Percentiles rank a stretch among this genome's conserved stretches.
Conservation (phyloP, 2,113 vertebrate species). For the Delphinapterus leucas region DNA sequence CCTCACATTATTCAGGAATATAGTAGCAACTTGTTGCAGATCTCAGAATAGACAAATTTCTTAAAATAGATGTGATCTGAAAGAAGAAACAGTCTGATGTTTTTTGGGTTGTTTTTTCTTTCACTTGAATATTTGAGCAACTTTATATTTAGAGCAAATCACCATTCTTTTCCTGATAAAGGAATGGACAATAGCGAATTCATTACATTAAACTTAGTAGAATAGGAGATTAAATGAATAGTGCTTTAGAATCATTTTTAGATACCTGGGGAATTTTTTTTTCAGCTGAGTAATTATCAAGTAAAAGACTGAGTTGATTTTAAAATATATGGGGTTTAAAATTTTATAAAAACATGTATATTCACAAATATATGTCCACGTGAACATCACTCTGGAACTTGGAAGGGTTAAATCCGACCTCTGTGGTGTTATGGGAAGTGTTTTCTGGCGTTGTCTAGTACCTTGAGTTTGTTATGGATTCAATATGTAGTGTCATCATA, state of each 20-base stretch:
- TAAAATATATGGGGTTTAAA: not conserved
- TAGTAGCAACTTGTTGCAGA: conserved; percentile 77
- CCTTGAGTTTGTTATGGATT: conserved; percentile 69
- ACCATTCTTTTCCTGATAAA: conserved; percentile 73
- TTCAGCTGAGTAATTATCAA: not conserved
- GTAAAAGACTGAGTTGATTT: conserved; percentile 1
- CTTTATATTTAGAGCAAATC: conserved; percentile 73
- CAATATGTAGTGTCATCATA: conserved; percentile 60
- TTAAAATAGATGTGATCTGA: not conserved
- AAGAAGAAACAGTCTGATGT: not conserved
- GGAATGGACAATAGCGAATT: conserved; percentile 67
- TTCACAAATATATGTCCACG: not conserved
- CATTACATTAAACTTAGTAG: conserved; percentile 69
- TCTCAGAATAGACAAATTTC: conserved; percentile 51
- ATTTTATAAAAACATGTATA: not conserved
- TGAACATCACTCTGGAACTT: not conserved
- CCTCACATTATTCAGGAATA: conserved; percentile 69
- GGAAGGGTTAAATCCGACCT: conserved; percentile 59
- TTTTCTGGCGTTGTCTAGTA: not conserved
- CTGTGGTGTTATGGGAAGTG: not conserved
- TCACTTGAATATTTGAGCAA: conserved; percentile 75
- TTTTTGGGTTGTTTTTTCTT: conserved; percentile 35
- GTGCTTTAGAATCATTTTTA: conserved; percentile 43
- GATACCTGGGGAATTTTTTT: not conserved
- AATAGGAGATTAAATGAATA: conserved; percentile 21